These are phyloP conservation scores for Rhagonycha lutea DNA, from an alignment of 2,888 invertebrate genomes.

Conservation along the genomic window DNA sequence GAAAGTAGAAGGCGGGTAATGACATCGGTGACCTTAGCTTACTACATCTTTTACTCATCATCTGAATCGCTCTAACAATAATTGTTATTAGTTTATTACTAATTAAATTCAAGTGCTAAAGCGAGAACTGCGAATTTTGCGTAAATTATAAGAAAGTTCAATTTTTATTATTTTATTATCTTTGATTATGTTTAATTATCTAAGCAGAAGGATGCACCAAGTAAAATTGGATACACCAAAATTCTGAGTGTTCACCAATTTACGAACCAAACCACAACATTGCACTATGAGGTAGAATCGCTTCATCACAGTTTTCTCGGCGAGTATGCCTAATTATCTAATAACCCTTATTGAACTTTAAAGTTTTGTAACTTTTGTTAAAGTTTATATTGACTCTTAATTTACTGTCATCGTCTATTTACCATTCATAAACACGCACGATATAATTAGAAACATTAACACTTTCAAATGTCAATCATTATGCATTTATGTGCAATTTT, in stretches of 20 bases:
- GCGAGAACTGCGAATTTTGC: not conserved
- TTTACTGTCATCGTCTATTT: not conserved
- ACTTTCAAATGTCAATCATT: conserved; percentile 2
- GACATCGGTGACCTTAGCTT: conserved; percentile 10
- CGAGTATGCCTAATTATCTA: not conserved
- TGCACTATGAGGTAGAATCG: not conserved
- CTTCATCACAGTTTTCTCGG: too few relatives aligned
- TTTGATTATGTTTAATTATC: too few relatives aligned
- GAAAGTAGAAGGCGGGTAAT: conserved; percentile 17
- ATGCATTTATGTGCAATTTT: not conserved
- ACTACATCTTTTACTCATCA: not conserved
- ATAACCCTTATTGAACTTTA: not conserved
- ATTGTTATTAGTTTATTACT: not conserved
- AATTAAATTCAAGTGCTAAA: not conserved
- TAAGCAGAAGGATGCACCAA: too few relatives aligned
- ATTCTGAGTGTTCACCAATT: too few relatives aligned
- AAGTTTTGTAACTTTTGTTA: not conserved
- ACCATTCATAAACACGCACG: not conserved
- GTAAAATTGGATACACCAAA: too few relatives aligned
- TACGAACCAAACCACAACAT: not conserved
- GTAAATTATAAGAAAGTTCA: not conserved
- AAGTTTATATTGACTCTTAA: not conserved
- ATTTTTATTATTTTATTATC: not conserved
- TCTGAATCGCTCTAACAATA: not conserved
- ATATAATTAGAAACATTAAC: not conserved